Base-by-base conservation (phyloP, 1,140 invertebrate genomes). In the Aphidius gifuensis region DNA sequence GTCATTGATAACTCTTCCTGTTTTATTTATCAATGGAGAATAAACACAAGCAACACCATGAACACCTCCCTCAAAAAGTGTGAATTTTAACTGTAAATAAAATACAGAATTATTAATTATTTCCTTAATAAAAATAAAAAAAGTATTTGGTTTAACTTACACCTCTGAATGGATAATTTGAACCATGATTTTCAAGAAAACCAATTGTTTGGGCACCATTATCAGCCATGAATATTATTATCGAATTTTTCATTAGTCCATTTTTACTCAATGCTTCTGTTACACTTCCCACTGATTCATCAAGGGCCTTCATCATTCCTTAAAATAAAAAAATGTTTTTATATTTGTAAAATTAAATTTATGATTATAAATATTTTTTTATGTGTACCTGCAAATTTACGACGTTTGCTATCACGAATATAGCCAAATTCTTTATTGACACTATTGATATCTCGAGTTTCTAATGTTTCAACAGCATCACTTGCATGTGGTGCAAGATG, bases 151-250 rank as follows among this genome's bases (percentile, higher is more conserved):
- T 45, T 43, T 43, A 45, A 62, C 74, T 76, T 78, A 88, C 85
- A 58, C 87, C 87, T 73, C 86, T 81, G 2, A 90, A 68, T 32
- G 88, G 88, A 81, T 84, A 90, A 77, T 90, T 90, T 3, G 86
- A 88, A 9, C 86, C 88, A 38, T 77, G 74, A 76, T 89, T 90
- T 44, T 69, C 65, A 61, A 85, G 79, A 40, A 83, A 75, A 6
- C 82, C 83, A 59, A 71, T 64, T 2, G 87, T 86, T n/a, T 85
- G 82, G 1, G 83, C 87, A 5, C 87, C 87, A 70, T 91, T 91
- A 66, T 93, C 91, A 3, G 85, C 84, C 45, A 88, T 83, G 68
- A 92, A 92, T 4, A 91, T 71, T 6, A 93, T 83, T 11, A 93
- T 85, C 6, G 87, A 85, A 71, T 92, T 87, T 2, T 85, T 64